Percentiles rank a stretch among this genome's conserved stretches.
phyloP scores from a whole-genome alignment of 37 sponge, comb jelly and placozoan genomes.

The Crambe crambe region DNA sequence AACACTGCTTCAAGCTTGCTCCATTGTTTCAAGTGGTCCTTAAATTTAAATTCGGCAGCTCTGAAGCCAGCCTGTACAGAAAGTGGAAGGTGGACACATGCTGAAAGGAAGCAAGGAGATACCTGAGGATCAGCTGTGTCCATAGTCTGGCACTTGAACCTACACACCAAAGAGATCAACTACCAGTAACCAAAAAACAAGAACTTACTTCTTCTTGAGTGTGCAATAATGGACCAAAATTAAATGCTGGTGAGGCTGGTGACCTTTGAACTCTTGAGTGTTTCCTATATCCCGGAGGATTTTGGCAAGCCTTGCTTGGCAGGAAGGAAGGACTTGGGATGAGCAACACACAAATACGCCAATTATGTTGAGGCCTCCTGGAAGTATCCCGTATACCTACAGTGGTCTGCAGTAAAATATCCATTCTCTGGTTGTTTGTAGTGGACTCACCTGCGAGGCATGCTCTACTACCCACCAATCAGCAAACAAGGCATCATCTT shows the following conservation, averaged over 20 bases:
- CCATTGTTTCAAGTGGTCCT: neutral
- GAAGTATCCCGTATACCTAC: neutral
- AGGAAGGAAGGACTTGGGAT: neutral
- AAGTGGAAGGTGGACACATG: too few species aligned
- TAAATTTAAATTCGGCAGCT: neutral
- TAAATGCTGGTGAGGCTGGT: neutral
- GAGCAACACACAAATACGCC: neutral
- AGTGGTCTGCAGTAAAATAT: neutral
- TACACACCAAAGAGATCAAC: neutral
- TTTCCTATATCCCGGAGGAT: neutral
- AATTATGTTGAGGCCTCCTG: neutral
- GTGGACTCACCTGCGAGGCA: neutral
- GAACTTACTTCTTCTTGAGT: neutral
- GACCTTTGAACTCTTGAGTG: neutral
- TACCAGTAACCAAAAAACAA: too few species aligned
- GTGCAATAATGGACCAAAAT: neutral
- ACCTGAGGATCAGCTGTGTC: too few species aligned
- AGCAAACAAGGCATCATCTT: neutral
- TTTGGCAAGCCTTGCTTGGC: neutral
- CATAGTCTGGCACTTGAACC: neutral
- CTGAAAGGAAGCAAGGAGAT: too few species aligned
- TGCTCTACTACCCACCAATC: slow-evolving; percentile 8
- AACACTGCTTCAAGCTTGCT: neutral
- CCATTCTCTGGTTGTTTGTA: neutral
- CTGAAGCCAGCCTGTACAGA: neutral